Percentiles rank a stretch among this genome's conserved stretches.
phyloP scores from a whole-genome alignment of 2,888 invertebrate species.

The Drosophila infuscata region DNA sequence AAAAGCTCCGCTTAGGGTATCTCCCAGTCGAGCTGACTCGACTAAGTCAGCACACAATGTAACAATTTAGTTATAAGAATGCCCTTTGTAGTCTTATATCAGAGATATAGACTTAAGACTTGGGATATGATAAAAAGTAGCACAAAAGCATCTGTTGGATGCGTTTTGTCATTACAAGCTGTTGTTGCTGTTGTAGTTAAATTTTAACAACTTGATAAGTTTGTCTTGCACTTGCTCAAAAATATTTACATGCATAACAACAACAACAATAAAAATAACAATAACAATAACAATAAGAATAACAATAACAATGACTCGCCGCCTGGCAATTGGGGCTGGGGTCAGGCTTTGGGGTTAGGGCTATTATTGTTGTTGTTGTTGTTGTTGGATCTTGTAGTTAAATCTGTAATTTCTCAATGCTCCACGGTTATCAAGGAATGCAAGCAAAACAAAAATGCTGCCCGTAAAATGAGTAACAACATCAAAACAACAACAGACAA shows the following conservation, averaged over 20 bases:
- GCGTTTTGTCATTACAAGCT: not conserved
- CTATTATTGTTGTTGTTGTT: not conserved
- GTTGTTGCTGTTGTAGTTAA: not conserved
- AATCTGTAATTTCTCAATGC: constrained; percentile 3
- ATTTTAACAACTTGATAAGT: constrained; percentile 40
- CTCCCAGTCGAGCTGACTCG: not conserved
- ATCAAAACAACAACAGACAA: constrained; percentile 22
- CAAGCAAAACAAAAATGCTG: constrained; percentile 47
- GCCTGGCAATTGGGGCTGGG: not conserved
- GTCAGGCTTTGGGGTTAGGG: not conserved
- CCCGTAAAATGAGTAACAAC: constrained; percentile 45
- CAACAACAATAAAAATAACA: constrained; percentile 2
- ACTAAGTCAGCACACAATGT: not conserved
- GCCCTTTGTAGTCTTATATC: not conserved
- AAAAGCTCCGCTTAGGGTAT: no score
- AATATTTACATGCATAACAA: constrained; percentile 42
- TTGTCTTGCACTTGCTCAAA: constrained; percentile 26
- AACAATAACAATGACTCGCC: constrained; percentile 29
- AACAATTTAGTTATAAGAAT: not conserved
- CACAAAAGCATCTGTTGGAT: not conserved
- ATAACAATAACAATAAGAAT: constrained; percentile 4
- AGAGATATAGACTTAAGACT: not conserved
- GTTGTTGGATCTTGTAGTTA: not conserved
- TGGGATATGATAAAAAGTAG: not conserved
- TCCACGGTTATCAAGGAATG: constrained; percentile 61